phyloP scores from a whole-genome alignment of 30 jellyfish, hydroid and myxozoan genomes.

The Hydra vulgaris region DNA sequence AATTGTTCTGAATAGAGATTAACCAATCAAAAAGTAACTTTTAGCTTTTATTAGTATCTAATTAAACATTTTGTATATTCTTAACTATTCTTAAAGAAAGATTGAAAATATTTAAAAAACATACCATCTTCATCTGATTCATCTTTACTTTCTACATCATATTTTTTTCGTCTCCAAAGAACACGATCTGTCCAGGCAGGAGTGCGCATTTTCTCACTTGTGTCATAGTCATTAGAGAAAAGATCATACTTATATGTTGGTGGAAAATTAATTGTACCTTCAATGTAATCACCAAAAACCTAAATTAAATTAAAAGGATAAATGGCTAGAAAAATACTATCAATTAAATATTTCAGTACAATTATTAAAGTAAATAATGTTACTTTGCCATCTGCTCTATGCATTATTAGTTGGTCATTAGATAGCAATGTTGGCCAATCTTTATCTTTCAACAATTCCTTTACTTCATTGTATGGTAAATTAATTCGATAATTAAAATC shows the following conservation, averaged over 20 bases:
- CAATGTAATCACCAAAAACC: slow-evolving; percentile 75
- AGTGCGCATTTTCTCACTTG: slow-evolving; percentile 88
- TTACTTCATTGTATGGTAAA: slow-evolving; percentile 63
- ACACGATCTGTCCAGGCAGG: slow-evolving; percentile 99
- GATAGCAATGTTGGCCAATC: slow-evolving; percentile 63
- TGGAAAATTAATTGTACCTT: slow-evolving; percentile 92
- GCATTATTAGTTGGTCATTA: slow-evolving; percentile 73
- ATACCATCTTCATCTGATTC: slow-evolving; percentile 27
- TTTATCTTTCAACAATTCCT: slow-evolving; percentile 49
- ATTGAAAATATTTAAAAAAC: too few species aligned
- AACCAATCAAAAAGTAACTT: too few species aligned
- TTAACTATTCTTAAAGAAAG: too few species aligned
- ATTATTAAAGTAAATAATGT: not conserved
- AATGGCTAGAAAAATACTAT: too few species aligned
- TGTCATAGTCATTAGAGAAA: slow-evolving; percentile 92
- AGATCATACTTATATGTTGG: slow-evolving; percentile 98
- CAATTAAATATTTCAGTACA: too few species aligned
- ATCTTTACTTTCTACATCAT: slow-evolving; percentile 11
- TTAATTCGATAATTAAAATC: slow-evolving; percentile 97
- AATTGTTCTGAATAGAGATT: too few species aligned
- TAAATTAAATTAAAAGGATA: slow-evolving; percentile 10
- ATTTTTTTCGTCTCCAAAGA: slow-evolving; percentile 78
- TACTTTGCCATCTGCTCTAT: slow-evolving; percentile 78
- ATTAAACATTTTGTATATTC: too few species aligned
- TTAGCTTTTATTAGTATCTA: too few species aligned